Conservation (phyloP, 2,888 invertebrate species). For the Entomobrya multifasciata region DNA sequence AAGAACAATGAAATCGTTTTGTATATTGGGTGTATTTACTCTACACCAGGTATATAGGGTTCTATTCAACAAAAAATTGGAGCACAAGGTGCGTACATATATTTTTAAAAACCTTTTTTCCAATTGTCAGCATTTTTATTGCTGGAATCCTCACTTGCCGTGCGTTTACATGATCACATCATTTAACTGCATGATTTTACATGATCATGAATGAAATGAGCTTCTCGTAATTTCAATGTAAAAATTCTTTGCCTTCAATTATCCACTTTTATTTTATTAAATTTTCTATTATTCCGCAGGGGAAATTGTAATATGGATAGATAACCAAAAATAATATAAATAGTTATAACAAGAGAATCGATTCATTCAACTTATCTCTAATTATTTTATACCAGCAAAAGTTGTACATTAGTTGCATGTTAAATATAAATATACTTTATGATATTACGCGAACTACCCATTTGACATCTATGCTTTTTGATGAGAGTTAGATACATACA, state of each 20-base stretch:
- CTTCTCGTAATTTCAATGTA: slow-evolving; percentile 63
- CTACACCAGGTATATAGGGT: no score
- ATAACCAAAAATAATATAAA: not conserved
- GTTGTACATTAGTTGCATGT: slow-evolving; percentile 1
- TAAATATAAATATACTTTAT: slow-evolving; percentile 1
- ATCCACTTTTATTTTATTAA: slow-evolving; percentile 44
- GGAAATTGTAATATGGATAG: slow-evolving; percentile 5
- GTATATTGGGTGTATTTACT: no score
- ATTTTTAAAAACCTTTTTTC: slow-evolving; percentile 32
- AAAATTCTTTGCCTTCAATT: slow-evolving; percentile 53
- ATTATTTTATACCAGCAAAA: slow-evolving; percentile 25
- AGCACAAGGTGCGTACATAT: no score
- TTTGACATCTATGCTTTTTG: not conserved
- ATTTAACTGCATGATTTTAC: slow-evolving; percentile 52
- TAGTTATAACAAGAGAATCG: slow-evolving; percentile 25
- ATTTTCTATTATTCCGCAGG: slow-evolving; percentile 40
- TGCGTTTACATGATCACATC: not conserved
- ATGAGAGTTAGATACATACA: not conserved
- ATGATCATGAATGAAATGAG: slow-evolving; percentile 71
- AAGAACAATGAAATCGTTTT: no score
- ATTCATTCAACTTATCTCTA: not conserved
- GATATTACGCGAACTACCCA: not conserved
- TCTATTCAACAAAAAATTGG: no score
- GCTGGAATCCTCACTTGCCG: no score
- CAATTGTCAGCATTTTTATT: slow-evolving; percentile 8